These are phyloP conservation scores for Zele albiditarsus DNA, from an alignment of 2,888 invertebrate species.

Conservation along the genomic window DNA sequence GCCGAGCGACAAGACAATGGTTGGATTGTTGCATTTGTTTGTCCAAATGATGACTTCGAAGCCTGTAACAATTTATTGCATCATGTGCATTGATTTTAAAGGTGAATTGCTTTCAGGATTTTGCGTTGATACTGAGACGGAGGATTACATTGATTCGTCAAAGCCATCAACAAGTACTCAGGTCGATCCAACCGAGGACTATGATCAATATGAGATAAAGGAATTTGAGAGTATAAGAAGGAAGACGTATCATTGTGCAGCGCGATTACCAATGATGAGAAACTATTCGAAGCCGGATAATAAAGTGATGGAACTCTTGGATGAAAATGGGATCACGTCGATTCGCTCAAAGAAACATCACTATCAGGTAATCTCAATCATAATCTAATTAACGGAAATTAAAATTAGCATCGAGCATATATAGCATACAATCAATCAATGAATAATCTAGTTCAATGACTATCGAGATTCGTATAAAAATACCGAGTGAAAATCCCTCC, in stretches of 20 bases:
- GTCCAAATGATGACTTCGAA: constrained; percentile 43
- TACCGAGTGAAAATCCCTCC: no score
- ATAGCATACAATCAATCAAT: no score
- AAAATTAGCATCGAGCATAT: not conserved
- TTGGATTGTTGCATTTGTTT: constrained; percentile 44
- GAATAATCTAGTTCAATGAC: no score
- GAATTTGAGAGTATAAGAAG: constrained; percentile 52
- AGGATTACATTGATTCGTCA: constrained; percentile 54
- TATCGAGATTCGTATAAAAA: no score
- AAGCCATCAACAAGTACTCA: constrained; percentile 50
- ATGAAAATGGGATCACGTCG: constrained; percentile 50
- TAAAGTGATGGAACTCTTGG: constrained; percentile 49
- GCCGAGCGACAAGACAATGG: constrained; percentile 54
- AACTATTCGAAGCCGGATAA: constrained; percentile 51
- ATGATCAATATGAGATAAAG: constrained; percentile 54
- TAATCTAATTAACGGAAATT: not conserved
- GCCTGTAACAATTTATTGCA: constrained; percentile 44
- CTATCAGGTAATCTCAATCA: constrained; percentile 48
- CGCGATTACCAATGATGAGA: constrained; percentile 39
- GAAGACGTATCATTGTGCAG: constrained; percentile 55
- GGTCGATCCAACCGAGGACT: constrained; percentile 55
- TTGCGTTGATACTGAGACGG: constrained; percentile 52
- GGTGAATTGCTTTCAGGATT: constrained; percentile 38
- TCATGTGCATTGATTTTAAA: constrained; percentile 36
- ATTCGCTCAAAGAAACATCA: constrained; percentile 49